These are phyloP conservation scores for Nycticebus coucang DNA, from an alignment of 2,113 vertebrate species.

Conservation along the genomic window DNA sequence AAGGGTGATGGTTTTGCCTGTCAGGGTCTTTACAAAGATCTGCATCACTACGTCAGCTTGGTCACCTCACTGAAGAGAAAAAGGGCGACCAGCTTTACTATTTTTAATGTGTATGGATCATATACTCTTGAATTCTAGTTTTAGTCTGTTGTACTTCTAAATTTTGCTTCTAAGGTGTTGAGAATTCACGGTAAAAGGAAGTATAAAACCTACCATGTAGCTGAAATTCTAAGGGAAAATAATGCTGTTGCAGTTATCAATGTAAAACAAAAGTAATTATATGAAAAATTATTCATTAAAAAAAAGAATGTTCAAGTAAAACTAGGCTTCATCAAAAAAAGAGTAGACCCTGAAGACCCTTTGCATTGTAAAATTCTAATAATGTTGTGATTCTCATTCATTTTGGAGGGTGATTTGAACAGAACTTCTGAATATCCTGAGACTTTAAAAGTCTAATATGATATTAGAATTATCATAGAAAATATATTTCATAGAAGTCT, in stretches of 20 bases:
- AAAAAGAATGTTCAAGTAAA: not conserved
- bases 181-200: not conserved
- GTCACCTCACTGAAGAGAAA: no score
- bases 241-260: not conserved
- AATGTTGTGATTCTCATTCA: not conserved
- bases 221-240: not conserved
- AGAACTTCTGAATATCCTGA: constrained; percentile 39
- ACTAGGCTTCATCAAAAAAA: constrained; percentile 29
- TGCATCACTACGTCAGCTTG: no score
- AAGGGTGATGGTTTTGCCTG: no score
- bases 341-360: not conserved
- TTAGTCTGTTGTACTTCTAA: not conserved
- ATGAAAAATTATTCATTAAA: not conserved
- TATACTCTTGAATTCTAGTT: not conserved
- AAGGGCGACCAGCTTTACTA: not conserved
- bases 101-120: not conserved
- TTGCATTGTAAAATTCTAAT: constrained; percentile 18
- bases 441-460: constrained; percentile 21
- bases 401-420: not conserved
- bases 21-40: no score
- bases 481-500: constrained; percentile 31
- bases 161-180: not conserved
- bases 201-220: not conserved
- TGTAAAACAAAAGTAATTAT: constrained; percentile 16
- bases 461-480: not conserved